Base-by-base conservation (phyloP, 2,888 invertebrate genomes). In the Fragum sueziense region DNA sequence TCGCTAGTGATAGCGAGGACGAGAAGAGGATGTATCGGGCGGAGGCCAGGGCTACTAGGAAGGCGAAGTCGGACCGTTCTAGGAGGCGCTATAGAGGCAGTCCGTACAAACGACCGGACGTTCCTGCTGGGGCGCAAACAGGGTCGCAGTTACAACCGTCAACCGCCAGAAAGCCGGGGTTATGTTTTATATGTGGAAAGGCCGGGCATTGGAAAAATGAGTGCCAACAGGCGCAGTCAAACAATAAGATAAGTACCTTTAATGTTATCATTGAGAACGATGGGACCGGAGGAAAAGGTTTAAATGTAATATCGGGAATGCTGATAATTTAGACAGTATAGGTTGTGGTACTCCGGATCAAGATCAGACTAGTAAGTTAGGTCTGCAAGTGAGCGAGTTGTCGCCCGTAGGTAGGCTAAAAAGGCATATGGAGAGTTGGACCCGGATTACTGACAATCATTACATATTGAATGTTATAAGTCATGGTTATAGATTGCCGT, bases 401-500 rank as follows among this genome's bases (percentile, higher is more conserved):
- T 59, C 59, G 7, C 59, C 59, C 25, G 27, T 59, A 6, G 59
- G 59, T 59, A 3, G 59, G 3, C 17, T 59, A 17, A 22, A 27
- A 17, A 27, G 27, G 9, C 17, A 29, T 61, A 14, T 25, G 6
- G 17, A 65, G 14, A 25, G 31, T 37, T 76, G 70, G 76, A 47
- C 47, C 20, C n/a, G 68, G 4, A 41, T 71, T 31, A 61, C 72
- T 34, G 74, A 52, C 25, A 71, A 37, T 41, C 22, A 14, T 14
- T 79, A 72, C 59, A 79, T 79, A 54, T 61, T 25, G 57, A 65
- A 79, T 70, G 67, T 74, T 4, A 70, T 74, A 27, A 51, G 54
- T 25, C 1, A 59, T 14, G 82, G 76, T 22, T 71, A 84, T 37
- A 73, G 47, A 47, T 57, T 76, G 34, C 82, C 78, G n/a, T 80